These are phyloP conservation scores for Anser brachyrhynchus DNA, from an alignment of 2,113 vertebrate genomes.

Conservation along the genomic window DNA sequence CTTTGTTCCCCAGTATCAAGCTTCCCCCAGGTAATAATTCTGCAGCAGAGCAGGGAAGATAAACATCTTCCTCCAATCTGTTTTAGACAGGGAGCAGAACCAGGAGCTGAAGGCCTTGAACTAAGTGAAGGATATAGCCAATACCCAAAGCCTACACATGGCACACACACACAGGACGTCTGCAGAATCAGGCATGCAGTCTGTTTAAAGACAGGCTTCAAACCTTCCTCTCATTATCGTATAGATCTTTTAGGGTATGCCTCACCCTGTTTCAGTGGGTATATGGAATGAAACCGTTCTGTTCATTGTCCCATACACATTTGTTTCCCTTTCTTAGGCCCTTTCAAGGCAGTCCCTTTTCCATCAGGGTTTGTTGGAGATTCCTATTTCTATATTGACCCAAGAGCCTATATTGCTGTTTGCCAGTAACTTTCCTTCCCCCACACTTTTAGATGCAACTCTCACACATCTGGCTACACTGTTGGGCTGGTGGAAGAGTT, in stretches of 20 bases:
- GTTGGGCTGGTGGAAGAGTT: neutral
- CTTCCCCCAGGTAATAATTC: neutral
- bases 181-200: neutral
- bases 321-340: neutral
- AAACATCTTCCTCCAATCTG: neutral
- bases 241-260: neutral
- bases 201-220: neutral
- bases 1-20: neutral
- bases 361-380: neutral
- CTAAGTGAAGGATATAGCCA: neutral
- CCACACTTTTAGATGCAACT: neutral
- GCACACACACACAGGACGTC: neutral
- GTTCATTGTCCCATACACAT: neutral
- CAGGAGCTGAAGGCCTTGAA: neutral
- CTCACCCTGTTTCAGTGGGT: neutral
- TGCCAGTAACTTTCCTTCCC: neutral
- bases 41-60: neutral
- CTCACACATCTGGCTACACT: neutral
- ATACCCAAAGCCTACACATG: neutral
- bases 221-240: neutral
- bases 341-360: neutral
- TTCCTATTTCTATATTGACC: neutral
- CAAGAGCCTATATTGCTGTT: neutral
- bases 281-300: neutral
- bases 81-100: neutral